These are phyloP conservation scores for Apostichopus leukothele DNA, from an alignment of 53 echinoderm and acorn worm genomes.

Conservation along the genomic window DNA sequence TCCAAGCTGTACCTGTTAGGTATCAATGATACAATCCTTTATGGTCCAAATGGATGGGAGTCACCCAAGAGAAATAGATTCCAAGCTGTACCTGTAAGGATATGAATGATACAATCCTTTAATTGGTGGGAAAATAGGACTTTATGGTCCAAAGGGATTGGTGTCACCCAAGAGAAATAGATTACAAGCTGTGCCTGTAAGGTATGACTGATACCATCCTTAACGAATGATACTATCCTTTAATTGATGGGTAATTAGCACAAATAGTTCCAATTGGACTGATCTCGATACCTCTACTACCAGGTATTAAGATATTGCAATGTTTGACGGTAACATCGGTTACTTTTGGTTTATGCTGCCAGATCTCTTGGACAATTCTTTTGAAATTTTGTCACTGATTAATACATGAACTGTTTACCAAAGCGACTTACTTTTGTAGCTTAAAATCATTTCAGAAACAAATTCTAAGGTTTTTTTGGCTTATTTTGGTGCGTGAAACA, in stretches of 20 bases:
- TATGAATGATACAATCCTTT: neutral
- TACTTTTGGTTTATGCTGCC: too few species aligned
- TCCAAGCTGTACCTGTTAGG: conserved; percentile 59
- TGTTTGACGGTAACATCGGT: too few species aligned
- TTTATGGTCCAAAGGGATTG: conserved; percentile 59
- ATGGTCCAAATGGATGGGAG: conserved; percentile 60
- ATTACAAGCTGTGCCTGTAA: conserved; percentile 75
- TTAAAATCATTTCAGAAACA: too few species aligned
- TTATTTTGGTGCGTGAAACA: neutral
- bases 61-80: conserved; percentile 46
- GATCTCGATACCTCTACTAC: too few species aligned
- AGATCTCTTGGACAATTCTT: too few species aligned
- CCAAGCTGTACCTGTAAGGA: conserved; percentile 58
- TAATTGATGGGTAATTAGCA: too few species aligned
- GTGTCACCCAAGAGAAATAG: conserved; percentile 36
- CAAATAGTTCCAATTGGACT: conserved; percentile 48
- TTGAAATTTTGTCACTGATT: too few species aligned
- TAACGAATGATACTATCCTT: neutral
- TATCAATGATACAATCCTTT: neutral
- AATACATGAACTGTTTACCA: too few species aligned
- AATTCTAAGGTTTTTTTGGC: too few species aligned
- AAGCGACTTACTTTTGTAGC: too few species aligned
- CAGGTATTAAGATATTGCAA: too few species aligned
- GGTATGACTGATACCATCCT: conserved; percentile 37
- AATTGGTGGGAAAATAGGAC: too few species aligned